Conservation (phyloP, 2,888 invertebrate species). For the Polydrusus cervinus region DNA sequence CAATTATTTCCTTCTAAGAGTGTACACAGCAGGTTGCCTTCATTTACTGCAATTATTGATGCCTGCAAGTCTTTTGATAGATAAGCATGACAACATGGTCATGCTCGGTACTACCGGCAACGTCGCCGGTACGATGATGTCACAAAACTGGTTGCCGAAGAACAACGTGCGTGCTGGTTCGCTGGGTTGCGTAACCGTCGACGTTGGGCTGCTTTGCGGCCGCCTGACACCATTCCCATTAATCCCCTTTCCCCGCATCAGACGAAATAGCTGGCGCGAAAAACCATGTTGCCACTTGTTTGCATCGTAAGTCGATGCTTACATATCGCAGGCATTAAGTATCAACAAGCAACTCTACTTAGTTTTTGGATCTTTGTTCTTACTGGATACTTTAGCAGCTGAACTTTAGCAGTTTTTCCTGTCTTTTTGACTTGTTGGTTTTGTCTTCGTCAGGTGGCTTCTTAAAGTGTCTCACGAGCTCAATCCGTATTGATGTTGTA, state of each 20-base stretch:
- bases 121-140: conserved; percentile 42
- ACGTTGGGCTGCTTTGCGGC: conserved; percentile 53
- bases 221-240: conserved; percentile 65
- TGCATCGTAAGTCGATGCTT: neutral
- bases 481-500: no score
- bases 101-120: conserved; percentile 5
- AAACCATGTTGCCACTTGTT: conserved; percentile 43
- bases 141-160: conserved; percentile 57
- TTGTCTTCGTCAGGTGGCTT: no score
- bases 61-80: neutral
- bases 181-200: conserved; percentile 62
- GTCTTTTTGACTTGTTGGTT: no score
- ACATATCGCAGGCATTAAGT: neutral
- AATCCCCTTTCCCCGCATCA: conserved; percentile 54
- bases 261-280: conserved; percentile 43
- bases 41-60: neutral
- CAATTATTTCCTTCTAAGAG: no score
- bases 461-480: no score
- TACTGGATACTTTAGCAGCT: no score
- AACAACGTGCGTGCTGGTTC: conserved; percentile 61
- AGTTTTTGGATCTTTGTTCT: no score
- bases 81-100: neutral
- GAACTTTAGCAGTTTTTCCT: no score
- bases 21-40: no score
- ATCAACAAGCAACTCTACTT: no score